Conservation (phyloP, 2,113 vertebrate species). For the Bujurquina vittata region DNA sequence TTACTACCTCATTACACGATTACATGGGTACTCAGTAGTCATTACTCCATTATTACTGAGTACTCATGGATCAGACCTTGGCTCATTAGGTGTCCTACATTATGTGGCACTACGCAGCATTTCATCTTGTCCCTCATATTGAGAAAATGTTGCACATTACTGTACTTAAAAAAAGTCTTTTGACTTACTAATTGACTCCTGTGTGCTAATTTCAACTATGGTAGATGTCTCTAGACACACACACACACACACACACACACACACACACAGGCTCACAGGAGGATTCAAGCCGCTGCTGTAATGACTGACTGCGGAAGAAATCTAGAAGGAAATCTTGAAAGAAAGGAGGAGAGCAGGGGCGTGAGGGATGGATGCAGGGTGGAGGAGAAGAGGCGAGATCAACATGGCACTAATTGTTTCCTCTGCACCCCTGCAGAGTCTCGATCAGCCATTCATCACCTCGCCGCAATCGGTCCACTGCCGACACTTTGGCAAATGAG, state of each 20-base stretch:
- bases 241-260: not conserved
- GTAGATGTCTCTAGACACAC: not conserved
- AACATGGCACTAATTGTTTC: conserved; percentile 81
- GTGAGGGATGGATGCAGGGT: conserved; percentile 51
- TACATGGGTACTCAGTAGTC: conserved; percentile 7
- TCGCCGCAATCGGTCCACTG: conserved; percentile 68
- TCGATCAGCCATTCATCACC: conserved; percentile 76
- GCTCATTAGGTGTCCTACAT: not conserved
- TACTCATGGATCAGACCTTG: not conserved
- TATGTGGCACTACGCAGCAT: not conserved
- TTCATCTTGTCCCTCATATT: not conserved
- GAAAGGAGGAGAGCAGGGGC: not conserved
- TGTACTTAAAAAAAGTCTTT: not conserved
- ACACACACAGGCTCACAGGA: not conserved
- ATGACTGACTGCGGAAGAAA: conserved; percentile 45
- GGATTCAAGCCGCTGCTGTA: not conserved
- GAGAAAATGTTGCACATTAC: not conserved
- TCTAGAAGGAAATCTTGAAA: not conserved
- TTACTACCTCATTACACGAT: conserved; percentile 4
- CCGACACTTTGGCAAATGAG: conserved; percentile 76
- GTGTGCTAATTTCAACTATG: not conserved
- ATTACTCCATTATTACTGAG: conserved; percentile 6
- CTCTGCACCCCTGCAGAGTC: conserved; percentile 61
- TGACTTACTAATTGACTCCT: not conserved
- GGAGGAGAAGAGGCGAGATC: conserved; percentile 63